Evolutionary conservation across 1,140 invertebrate genomes (phyloP).

Genomic region (Sitobion miscanthi): DNA sequence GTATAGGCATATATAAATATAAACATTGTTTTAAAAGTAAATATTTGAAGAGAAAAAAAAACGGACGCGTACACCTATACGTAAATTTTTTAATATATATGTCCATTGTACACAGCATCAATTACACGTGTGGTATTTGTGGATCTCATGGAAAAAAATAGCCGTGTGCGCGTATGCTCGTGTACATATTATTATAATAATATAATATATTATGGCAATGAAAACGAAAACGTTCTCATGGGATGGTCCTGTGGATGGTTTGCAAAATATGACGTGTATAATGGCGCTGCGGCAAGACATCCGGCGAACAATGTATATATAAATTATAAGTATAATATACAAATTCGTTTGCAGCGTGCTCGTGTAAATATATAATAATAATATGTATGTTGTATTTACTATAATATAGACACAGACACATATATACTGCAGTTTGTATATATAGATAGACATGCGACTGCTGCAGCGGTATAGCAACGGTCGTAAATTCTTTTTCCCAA

Average conservation of each 20-base stretch:
- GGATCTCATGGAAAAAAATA: background rate
- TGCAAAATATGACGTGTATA: background rate
- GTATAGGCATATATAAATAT: background rate
- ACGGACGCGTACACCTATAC: background rate
- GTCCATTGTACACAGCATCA: background rate
- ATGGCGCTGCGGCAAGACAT: background rate
- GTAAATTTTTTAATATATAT: background rate
- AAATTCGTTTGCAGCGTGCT: background rate
- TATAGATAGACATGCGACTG: background rate
- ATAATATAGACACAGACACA: background rate
- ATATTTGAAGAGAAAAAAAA: background rate
- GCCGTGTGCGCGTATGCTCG: background rate
- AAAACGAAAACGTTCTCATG: constrained; percentile 30
- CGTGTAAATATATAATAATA: constrained; percentile 11
- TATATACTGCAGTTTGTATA: background rate
- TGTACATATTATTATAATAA: background rate
- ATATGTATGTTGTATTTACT: background rate
- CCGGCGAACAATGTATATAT: background rate
- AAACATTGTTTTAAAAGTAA: background rate
- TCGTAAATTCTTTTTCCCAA: constrained; percentile 18
- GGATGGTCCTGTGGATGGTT: background rate
- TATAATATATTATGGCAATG: constrained; percentile 9
- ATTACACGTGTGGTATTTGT: background rate
- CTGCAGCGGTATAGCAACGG: background rate
- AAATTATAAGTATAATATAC: background rate